Conservation (phyloP, 1,140 invertebrate species). For the Calliphora vicina region DNA sequence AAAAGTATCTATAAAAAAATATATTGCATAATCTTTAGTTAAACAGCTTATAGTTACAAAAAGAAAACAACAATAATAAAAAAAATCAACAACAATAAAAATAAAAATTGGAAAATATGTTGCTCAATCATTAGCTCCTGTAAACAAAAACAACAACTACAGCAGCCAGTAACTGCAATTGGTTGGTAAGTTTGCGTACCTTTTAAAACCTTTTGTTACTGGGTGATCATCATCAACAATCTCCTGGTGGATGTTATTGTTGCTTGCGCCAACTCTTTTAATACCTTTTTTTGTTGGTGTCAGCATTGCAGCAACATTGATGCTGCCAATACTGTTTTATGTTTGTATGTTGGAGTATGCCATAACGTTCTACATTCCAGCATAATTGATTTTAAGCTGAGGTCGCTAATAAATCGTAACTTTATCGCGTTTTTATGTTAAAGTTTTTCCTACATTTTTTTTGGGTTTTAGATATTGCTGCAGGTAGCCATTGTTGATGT, state of each 20-base stretch:
- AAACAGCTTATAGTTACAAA: not conserved
- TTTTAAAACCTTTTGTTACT: conserved; percentile 3
- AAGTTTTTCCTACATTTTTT: not conserved
- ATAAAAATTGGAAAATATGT: not conserved
- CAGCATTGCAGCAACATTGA: not conserved
- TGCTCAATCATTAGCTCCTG: conserved; percentile 31
- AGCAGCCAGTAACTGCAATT: not conserved
- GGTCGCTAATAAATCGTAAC: conserved; percentile 62
- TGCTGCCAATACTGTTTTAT: conserved; percentile 9
- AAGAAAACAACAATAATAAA: not conserved
- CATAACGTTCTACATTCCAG: conserved; percentile 61
- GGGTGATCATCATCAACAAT: not conserved
- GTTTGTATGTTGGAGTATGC: not conserved
- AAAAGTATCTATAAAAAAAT: too few species aligned
- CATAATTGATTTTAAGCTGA: conserved; percentile 63
- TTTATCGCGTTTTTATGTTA: conserved; percentile 52
- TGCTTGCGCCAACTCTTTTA: not conserved
- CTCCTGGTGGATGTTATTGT: not conserved
- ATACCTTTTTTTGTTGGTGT: not conserved
- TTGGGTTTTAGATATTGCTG: not conserved
- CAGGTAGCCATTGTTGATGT: conserved; percentile 23
- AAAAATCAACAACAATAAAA: not conserved
- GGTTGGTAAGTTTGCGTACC: not conserved
- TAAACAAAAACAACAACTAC: not conserved
- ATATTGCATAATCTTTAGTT: conserved; percentile 18